phyloP scores from a whole-genome alignment of 1,140 invertebrate species.

The Cyclina sinensis region DNA sequence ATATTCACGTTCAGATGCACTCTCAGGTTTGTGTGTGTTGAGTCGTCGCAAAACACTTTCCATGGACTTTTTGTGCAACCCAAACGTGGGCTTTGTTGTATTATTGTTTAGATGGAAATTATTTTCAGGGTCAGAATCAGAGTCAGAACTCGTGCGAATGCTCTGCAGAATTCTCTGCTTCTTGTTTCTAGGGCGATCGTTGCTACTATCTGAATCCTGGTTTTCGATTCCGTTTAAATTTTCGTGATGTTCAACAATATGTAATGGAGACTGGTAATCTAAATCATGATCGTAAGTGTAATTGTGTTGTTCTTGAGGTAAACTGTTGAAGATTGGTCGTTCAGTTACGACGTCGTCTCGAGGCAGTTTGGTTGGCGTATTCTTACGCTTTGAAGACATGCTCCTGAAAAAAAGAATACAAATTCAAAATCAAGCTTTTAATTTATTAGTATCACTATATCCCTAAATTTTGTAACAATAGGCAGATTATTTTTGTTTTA shows the following conservation, averaged over 20 bases:
- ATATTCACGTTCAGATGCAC: conserved; percentile 53
- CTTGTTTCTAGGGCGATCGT: conserved; percentile 78
- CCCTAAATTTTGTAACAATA: no score
- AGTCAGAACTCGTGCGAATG: conserved; percentile 80
- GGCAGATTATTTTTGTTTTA: no score
- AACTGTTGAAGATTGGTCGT: conserved; percentile 63
- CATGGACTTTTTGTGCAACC: conserved; percentile 90
- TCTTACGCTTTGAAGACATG: conserved; percentile 98
- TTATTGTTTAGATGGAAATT: conserved; percentile 67
- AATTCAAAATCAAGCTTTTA: no score
- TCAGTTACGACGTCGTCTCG: conserved; percentile 90
- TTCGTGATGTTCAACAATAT: conserved; percentile 70
- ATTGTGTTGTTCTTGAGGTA: conserved; percentile 51
- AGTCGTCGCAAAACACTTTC: conserved; percentile 84
- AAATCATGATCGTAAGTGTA: conserved; percentile 65
- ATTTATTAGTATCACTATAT: no score
- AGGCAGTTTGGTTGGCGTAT: conserved; percentile 95
- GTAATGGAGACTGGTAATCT: conserved; percentile 67
- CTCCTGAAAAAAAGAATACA: no score
- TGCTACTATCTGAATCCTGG: conserved; percentile 74
- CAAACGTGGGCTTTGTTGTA: conserved; percentile 73
- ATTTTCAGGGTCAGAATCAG: conserved; percentile 90
- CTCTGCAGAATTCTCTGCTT: conserved; percentile 80
- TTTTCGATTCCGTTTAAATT: conserved; percentile 71
- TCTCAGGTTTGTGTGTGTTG: conserved; percentile 67